Base-by-base conservation (phyloP, 2,888 invertebrate species). In the Agrotis ipsilon region DNA sequence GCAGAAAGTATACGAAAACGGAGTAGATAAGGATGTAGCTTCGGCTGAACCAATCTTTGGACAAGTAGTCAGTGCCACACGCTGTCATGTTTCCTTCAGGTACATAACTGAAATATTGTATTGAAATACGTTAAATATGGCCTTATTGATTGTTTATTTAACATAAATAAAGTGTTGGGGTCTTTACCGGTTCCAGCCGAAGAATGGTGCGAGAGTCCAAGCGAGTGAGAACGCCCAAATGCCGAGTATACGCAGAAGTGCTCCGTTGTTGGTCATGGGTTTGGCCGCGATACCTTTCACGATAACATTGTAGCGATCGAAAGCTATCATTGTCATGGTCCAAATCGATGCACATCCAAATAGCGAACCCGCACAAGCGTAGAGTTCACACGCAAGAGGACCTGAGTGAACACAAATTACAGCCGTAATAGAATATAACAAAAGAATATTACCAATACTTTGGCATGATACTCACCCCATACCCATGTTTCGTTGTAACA, bases 1-100 rank as follows among this genome's bases (percentile, higher is more conserved):
- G 98, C 82, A 96, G 45, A 91, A 97, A 98, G 94, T 98, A 98
- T 57, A 97, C 97, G 90, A 98, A 98, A 74, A 97, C 91, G n/a
- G 97, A 97, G 93, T 98, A 98, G 79, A 97, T 94, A 60, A 98
- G 93, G 88, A 98, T 97, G 96, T 98, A 98, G 88, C 98, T 98
- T 82, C 97, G 97, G 93, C 98, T 98, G 81, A 97, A 87, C 97
- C 97, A 97, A 78, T 97, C 97, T 93, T 97, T 97, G 92, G 93
- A 97, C 84, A 98, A 96, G 91, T 98, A 98, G 92, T 98, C 98
- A 68, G 98, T 98, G 69, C 99, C 98, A 90, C 99, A 99, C 48
- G 98, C 98, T 57, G 98, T 98, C 97, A 99, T 98, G 94, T 99
- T 98, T 75, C 99, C 99, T 94, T 99, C 99, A 13, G 99, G 99